Evolutionary conservation across 2,113 vertebrate species (phyloP).

Genomic region (Crotalus tigris): DNA sequence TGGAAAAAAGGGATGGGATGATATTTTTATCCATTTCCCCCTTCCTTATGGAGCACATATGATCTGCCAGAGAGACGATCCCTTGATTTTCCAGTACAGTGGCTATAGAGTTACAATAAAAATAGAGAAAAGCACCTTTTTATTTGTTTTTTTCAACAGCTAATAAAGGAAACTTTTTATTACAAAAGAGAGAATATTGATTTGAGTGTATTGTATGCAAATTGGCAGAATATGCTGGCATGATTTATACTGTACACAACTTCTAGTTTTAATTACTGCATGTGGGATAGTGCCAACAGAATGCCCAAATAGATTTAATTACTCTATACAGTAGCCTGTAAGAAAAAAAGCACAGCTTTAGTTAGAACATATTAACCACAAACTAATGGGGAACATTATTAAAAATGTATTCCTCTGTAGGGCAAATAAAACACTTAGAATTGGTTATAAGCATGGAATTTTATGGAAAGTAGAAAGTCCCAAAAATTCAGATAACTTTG

Average conservation of each 20-base stretch:
- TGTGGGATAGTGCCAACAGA: neutral
- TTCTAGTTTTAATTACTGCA: neutral
- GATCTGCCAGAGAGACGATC: neutral
- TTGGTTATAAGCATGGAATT: neutral
- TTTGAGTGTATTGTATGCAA: neutral
- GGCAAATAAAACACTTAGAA: neutral
- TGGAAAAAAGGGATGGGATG: neutral
- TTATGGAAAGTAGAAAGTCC: neutral
- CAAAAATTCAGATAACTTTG: neutral
- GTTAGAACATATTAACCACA: neutral
- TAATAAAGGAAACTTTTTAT: neutral
- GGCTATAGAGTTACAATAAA: neutral
- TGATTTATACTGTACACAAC: neutral
- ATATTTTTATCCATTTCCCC: neutral
- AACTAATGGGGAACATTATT: neutral
- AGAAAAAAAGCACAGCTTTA: neutral
- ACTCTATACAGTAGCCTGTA: neutral
- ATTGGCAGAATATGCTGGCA: neutral
- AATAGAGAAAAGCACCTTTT: neutral
- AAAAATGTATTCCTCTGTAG: neutral
- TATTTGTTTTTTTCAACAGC: neutral
- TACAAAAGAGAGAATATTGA: neutral
- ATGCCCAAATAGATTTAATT: neutral
- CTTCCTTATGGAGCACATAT: neutral
- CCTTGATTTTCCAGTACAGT: neutral